Evolutionary conservation across 2,888 invertebrate species (phyloP), one percentile per base, ranked within the genome.

Genomic region (Drosophila heteroneura): DNA sequence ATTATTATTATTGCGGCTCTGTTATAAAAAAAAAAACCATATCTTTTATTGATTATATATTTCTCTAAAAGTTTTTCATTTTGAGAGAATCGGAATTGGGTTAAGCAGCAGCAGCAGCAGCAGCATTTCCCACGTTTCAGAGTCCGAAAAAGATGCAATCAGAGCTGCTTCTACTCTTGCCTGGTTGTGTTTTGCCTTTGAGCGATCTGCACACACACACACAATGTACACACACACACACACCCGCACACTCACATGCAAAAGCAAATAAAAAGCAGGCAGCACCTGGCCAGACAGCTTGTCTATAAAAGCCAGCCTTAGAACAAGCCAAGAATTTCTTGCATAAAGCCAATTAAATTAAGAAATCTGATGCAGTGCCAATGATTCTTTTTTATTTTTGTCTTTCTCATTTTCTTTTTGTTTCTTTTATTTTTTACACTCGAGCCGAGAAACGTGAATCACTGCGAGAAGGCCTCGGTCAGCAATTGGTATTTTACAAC

Each of bases 281-380:
- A 53, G 69, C 76, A 82, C 59, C 77, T 70, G 83, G 76, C 81
- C 90, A 88, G 91, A 88, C 88, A 91, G 88, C 81, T 91, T 88
- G 88, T 88, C 88, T 88, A 91, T 88, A 90, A 81, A 77, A 70
- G 60, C 67, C 66, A 69, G 59, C 63, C 49, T 47, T 58, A 76
- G 62, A 63, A 58, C 68, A 65, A 56, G 58, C 37, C 62, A 66
- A 78, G 87, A 89, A 89, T 77, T 80, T 69, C 90, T 91, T 89
- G 88, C 88, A 89, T 91, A 91, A 83, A 89, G 88, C 88, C 88
- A 89, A 89, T 89, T 89, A 89, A 89, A 89, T 89, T 89, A 89
- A 89, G 88, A 89, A 89, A 89, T 89, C 88, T 91, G 91, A 89
- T 89, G 82, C 90, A 90, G 79, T 67, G 76, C 76, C 88, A 75